Evolutionary conservation across 1,140 invertebrate genomes (phyloP).

Genomic region (Drosophila athabasca): DNA sequence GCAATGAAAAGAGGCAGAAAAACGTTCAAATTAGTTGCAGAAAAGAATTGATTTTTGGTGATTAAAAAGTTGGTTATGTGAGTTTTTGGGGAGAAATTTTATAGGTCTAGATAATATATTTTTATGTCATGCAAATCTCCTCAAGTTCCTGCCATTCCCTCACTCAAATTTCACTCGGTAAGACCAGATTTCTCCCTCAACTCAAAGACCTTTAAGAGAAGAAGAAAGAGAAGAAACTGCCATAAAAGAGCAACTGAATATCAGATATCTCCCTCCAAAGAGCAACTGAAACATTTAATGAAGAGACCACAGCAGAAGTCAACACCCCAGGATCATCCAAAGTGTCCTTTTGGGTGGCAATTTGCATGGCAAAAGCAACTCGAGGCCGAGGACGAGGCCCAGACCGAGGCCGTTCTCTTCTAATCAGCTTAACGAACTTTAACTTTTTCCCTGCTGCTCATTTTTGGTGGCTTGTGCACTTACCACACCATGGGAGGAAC

Average conservation of each 20-base stretch:
- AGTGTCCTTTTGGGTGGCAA: conserved; percentile 22
- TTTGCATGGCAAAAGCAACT: conserved; percentile 41
- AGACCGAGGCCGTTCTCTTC: conserved; percentile 27
- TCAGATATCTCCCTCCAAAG: neutral
- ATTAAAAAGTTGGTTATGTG: too few species aligned
- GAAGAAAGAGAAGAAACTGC: too few species aligned
- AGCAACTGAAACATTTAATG: conserved; percentile 26
- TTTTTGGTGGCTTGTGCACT: conserved; percentile 19
- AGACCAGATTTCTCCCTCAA: too few species aligned
- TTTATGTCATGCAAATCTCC: too few species aligned
- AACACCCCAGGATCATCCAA: conserved; percentile 33
- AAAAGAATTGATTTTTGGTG: too few species aligned
- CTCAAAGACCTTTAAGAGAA: too few species aligned
- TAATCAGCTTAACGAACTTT: conserved; percentile 76
- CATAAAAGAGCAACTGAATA: too few species aligned
- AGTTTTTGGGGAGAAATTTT: too few species aligned
- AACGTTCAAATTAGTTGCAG: conserved; percentile 6
- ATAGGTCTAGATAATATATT: too few species aligned
- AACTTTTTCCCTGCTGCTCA: conserved; percentile 33
- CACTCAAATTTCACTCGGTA: too few species aligned
- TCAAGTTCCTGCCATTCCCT: too few species aligned
- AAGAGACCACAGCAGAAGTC: conserved; percentile 36
- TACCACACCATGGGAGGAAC: conserved; percentile 35
- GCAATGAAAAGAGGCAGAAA: conserved; percentile 53
- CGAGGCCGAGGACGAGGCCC: conserved; percentile 4